These are phyloP conservation scores for Saguinus midas DNA, from an alignment of 2,113 vertebrate species.

Conservation along the genomic window DNA sequence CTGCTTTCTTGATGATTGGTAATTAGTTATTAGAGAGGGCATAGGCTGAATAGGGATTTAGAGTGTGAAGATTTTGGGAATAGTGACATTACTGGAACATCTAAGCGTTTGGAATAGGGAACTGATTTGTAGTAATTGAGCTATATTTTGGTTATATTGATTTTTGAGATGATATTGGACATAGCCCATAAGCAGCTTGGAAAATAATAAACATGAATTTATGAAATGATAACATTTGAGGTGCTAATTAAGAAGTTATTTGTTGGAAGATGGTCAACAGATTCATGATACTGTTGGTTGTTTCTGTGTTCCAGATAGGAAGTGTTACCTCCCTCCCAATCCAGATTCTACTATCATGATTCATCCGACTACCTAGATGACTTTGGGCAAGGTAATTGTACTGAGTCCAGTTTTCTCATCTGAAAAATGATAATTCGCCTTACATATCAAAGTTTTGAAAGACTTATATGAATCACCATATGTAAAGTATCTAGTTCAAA, in stretches of 20 bases:
- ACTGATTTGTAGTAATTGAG: background rate
- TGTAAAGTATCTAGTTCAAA: constrained; percentile 16
- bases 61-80: background rate
- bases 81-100: background rate
- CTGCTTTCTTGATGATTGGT: constrained; percentile 30
- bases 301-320: background rate
- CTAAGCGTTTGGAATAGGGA: background rate
- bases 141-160: background rate
- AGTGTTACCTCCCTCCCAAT: fast-evolving
- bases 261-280: background rate
- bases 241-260: background rate
- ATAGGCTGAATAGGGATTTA: background rate
- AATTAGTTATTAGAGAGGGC: constrained; percentile 33
- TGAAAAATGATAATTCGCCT: constrained; percentile 32
- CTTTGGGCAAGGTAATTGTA: constrained; percentile 1
- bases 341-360: background rate
- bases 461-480: background rate
- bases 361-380: background rate
- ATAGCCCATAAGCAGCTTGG: background rate
- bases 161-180: background rate
- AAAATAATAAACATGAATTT: background rate
- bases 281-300: background rate
- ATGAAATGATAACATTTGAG: background rate
- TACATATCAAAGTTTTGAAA: constrained; percentile 15
- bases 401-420: background rate